Percentiles rank a stretch among this genome's conserved stretches.
phyloP scores from a whole-genome alignment of 2,888 invertebrate species.

The Apamea monoglypha region DNA sequence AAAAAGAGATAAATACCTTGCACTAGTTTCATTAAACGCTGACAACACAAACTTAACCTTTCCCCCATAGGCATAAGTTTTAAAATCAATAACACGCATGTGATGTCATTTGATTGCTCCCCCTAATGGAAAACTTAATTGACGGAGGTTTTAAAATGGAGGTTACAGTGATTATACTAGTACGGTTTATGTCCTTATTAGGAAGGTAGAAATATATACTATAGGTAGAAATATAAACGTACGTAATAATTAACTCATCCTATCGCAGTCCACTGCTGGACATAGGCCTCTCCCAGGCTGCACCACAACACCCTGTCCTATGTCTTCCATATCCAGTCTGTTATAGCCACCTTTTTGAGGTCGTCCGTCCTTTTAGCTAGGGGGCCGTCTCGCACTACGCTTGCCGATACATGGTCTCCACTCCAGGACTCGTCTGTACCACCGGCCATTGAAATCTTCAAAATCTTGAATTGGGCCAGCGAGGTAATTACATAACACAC shows the following conservation, averaged over 20 bases:
- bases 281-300: no score
- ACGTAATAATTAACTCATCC: background rate
- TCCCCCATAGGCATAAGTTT: rapidly evolving
- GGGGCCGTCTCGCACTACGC: no score
- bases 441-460: no score
- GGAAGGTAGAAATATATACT: background rate
- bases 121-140: slow-evolving; percentile 41
- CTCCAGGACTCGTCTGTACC: no score
- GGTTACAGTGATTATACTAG: slow-evolving; percentile 21
- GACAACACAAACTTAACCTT: slow-evolving; percentile 21
- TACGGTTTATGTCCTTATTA: slow-evolving; percentile 19
- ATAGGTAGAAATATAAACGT: background rate
- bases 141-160: slow-evolving; percentile 36
- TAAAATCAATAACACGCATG: slow-evolving; percentile 1
- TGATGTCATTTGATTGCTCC: slow-evolving; percentile 47
- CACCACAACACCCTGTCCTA: no score
- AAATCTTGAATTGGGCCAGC: no score
- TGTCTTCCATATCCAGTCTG: no score
- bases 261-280: no score
- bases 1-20: slow-evolving; percentile 32
- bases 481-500: no score
- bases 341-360: no score
- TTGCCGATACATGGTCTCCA: no score
- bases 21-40: slow-evolving; percentile 34
- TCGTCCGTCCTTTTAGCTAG: no score